Conservation (phyloP, 2,888 invertebrate species). For the Agrotis segetum region DNA sequence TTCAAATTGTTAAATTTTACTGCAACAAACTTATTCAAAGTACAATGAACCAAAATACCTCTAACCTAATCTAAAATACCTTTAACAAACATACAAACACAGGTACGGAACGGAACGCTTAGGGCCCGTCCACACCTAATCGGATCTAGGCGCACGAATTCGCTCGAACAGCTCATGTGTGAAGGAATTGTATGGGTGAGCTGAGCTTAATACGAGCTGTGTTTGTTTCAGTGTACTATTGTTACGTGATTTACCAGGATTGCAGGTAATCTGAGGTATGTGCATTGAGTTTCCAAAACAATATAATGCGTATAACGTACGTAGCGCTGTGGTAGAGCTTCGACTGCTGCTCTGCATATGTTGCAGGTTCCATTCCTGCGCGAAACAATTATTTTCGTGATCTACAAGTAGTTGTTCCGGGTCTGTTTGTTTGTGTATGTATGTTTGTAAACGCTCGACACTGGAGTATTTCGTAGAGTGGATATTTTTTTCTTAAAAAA, state of each 20-base stretch:
- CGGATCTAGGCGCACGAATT: slow-evolving; percentile 59
- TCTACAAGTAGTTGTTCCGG: too few species aligned
- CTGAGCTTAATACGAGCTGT: slow-evolving; percentile 46
- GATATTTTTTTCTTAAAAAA: too few species aligned
- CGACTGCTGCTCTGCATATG: too few species aligned
- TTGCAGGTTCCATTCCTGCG: too few species aligned
- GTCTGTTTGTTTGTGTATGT: too few species aligned
- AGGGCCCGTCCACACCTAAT: slow-evolving; percentile 48
- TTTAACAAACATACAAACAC: slow-evolving; percentile 9
- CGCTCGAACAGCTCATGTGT: slow-evolving; percentile 47
- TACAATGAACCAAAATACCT: slow-evolving; percentile 4
- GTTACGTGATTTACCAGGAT: slow-evolving; percentile 41
- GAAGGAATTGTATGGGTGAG: slow-evolving; percentile 63
- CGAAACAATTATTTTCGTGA: too few species aligned
- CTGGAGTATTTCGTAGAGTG: too few species aligned
- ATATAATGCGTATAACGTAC: too few species aligned
- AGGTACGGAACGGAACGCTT: slow-evolving; percentile 17
- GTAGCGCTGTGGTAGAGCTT: too few species aligned
- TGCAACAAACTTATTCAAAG: not conserved
- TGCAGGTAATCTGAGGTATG: not conserved
- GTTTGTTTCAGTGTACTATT: slow-evolving; percentile 31
- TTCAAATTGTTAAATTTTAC: too few species aligned
- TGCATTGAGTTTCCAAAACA: too few species aligned
- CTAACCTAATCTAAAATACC: slow-evolving; percentile 11
- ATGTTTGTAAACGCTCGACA: too few species aligned